Evolutionary conservation across 2,888 invertebrate genomes (phyloP), one percentile per base, ranked within the genome.

Genomic region (Sminthurides aquaticus): DNA sequence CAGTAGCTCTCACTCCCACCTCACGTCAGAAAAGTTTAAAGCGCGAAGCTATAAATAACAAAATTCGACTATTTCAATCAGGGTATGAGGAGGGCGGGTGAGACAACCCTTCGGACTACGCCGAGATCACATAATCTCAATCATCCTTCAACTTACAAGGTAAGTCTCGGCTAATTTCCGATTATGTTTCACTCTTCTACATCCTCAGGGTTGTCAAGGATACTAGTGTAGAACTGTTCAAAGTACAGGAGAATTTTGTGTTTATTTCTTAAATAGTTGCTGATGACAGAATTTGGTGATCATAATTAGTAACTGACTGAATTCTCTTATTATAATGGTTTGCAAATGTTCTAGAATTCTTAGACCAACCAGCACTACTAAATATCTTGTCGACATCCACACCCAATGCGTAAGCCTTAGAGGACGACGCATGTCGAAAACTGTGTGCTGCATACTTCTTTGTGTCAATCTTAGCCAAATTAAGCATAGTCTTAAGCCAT

Each of bases 401-500:
- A 2, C 64, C 64, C 22, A 22, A n/a, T 2, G 22, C 18, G 15
- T 20, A 18, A 5, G 55, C 64, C 28, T 64, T 64, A 2, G 63
- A 64, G 24, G 60, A 56, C 2, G 60, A 2, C 0, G 63, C 56
- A 57, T 63, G 64, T 20, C 67, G 1, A 52, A 60, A 67, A 52
- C 60, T 60, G 20, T 67, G 67, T 49, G 49, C 55, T n/a, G 29
- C 20, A 34, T 43, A 67, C 1, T 3, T 8, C 18, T 26, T 15
- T 11, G 43, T 60, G 29, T 67, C 29, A 2, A 67, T 43, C 18
- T 54, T 60, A 18, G 63, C 20, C 15, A 43, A 2, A 22, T 34
- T 2, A 18, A 67, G 52, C 1, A 64, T 24, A 1, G 15, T 2
- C 2, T 29, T 28, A 2, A 67, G 25, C 67, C 67, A 67, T 27